A percentile compares a stretch with the other conserved stretches of the same genome.
Conservation (phyloP, 2,888 invertebrate species). For the Melinopterus prodromus region DNA sequence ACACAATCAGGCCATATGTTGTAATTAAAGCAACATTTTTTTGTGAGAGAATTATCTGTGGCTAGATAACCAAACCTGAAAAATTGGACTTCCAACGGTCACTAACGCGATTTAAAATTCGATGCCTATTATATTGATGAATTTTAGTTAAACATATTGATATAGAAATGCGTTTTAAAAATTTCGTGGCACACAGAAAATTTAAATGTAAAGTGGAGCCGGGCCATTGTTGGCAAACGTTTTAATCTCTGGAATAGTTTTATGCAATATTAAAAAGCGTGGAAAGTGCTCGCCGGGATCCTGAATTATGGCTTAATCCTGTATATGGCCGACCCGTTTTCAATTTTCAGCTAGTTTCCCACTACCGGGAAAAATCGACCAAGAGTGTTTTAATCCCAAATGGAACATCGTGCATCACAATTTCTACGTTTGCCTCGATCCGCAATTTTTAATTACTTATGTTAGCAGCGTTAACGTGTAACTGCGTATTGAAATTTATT, state of each 20-base stretch:
- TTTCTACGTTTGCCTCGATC: not conserved
- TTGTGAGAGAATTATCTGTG: too few relatives aligned
- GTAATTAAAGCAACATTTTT: too few relatives aligned
- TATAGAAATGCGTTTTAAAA: too few relatives aligned
- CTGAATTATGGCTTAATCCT: not conserved
- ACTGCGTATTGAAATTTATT: not conserved
- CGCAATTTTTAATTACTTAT: not conserved
- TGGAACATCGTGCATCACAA: not conserved
- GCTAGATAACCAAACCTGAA: too few relatives aligned
- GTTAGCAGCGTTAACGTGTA: not conserved
- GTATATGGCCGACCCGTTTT: not conserved
- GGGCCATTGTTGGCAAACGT: not conserved
- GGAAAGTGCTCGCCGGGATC: not conserved
- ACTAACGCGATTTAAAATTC: too few relatives aligned
- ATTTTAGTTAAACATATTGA: too few relatives aligned
- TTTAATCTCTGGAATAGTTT: conserved; percentile 4
- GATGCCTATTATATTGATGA: too few relatives aligned
- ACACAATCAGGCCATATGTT: too few relatives aligned
- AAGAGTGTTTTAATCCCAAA: not conserved
- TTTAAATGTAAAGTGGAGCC: not conserved
- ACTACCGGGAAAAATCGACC: not conserved
- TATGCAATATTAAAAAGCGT: conserved; percentile 4
- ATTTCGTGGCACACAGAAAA: not conserved
- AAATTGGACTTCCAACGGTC: too few relatives aligned
- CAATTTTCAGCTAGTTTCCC: not conserved